A percentile compares a stretch with the other conserved stretches of the same genome.
phyloP scores from a whole-genome alignment of 2,113 vertebrate species.

The Plestiodon gilberti region DNA sequence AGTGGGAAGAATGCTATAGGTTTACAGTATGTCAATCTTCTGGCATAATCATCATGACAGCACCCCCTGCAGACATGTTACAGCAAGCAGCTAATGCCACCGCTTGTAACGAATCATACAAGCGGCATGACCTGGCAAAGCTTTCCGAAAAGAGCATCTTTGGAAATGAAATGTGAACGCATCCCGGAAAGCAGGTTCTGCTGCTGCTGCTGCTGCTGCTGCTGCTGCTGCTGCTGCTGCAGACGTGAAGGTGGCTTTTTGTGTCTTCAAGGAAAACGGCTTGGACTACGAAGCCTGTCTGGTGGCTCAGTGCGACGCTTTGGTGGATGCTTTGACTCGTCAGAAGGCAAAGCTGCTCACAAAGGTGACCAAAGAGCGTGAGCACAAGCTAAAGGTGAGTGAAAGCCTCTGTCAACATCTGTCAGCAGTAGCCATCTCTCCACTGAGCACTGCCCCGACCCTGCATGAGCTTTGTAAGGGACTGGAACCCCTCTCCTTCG shows the following conservation, averaged over 20 bases:
- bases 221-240: conserved; percentile 7
- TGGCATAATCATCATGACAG: not conserved
- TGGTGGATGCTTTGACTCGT: conserved; percentile 93
- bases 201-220: too few relatives aligned
- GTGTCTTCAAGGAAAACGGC: conserved; percentile 86
- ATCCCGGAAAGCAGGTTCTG: conserved; percentile 9
- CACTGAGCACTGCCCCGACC: not conserved
- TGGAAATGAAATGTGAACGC: not conserved
- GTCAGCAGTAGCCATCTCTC: too few relatives aligned
- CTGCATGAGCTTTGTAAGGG: not conserved
- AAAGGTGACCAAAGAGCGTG: conserved; percentile 96
- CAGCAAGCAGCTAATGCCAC: conserved; percentile 11
- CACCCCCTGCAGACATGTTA: not conserved
- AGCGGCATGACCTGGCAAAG: not conserved
- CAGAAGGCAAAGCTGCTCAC: conserved; percentile 98
- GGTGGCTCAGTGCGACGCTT: conserved; percentile 96
- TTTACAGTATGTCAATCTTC: conserved; percentile 19
- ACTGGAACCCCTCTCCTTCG: not conserved
- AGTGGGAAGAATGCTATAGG: not conserved
- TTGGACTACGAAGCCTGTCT: conserved; percentile 97
- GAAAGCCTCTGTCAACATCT: not conserved
- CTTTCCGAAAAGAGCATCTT: not conserved
- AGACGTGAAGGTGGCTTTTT: conserved; percentile 12
- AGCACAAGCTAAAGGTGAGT: conserved; percentile 95
- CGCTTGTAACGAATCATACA: conserved; percentile 37